Conservation (phyloP, 2,113 vertebrate genomes). For the Coreoperca whiteheadi region DNA sequence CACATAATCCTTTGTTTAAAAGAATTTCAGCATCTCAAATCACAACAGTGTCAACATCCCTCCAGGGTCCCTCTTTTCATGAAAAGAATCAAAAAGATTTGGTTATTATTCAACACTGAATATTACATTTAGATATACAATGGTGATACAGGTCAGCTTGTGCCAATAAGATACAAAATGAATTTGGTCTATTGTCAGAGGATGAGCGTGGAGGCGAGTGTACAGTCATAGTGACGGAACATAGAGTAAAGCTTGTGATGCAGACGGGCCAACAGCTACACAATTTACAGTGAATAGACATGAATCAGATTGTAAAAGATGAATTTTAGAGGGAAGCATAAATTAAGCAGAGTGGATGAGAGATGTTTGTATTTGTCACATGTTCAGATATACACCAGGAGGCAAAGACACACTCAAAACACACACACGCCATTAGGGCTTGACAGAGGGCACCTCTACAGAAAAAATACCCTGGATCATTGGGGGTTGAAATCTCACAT, state of each 20-base stretch:
- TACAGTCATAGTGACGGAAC: not conserved
- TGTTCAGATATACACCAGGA: not conserved
- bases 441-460: conserved; percentile 41
- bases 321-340: not conserved
- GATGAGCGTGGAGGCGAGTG: conserved; percentile 41
- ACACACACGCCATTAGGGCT: conserved; percentile 30
- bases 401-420: not conserved
- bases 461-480: conserved; percentile 52
- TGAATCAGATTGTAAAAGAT: conserved; percentile 33
- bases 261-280: not conserved
- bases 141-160: conserved; percentile 28
- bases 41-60: conserved; percentile 45
- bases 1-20: conserved; percentile 66
- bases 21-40: conserved; percentile 53
- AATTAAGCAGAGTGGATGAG: not conserved
- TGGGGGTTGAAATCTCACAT: conserved; percentile 64
- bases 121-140: conserved; percentile 50
- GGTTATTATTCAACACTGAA: conserved; percentile 33
- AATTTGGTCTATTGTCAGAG: conserved; percentile 32
- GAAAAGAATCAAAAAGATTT: conserved; percentile 49
- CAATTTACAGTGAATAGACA: not conserved
- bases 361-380: conserved; percentile 16
- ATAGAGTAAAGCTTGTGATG: not conserved
- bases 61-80: conserved; percentile 4
- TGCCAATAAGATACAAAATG: conserved; percentile 24